Base-by-base conservation (phyloP, 2,888 invertebrate species). In the Ethmia dodecea region DNA sequence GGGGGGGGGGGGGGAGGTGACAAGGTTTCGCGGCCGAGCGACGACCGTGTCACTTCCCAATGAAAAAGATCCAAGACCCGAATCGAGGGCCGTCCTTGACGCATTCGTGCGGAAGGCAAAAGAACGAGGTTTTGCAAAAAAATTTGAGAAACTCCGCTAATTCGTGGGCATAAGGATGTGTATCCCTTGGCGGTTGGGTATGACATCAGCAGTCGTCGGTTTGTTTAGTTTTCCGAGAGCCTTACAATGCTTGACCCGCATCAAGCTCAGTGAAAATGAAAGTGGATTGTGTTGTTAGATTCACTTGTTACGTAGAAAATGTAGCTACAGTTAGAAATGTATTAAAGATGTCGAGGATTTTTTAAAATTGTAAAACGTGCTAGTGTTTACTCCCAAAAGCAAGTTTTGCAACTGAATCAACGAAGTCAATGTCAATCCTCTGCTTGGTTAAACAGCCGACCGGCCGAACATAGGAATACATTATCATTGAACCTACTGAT, bases 1-100 rank as follows among this genome's bases (percentile, higher is more conserved):
- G 50, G 45, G 32, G 41, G 45, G 51, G 43, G 28, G 42, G 46
- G 52, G 47, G 54, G 44, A 46, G 62, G 67, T 55, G 68, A 68
- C 75, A 76, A 78, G 79, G 78, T 75, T 73, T 74, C 62, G 52
- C 54, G 54, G 67, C 58, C 70, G 60, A 56, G 60, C 57, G 63
- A 56, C 71, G 70, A 76, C 69, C 72, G 75, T 76, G 71, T 76
- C 76, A 78, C 74, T 81, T 81, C 80, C 78, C 74, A 72, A 69
- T 77, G 68, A 78, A 80, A 80, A 81, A 76, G 69, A 69, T 12
- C 14, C 28, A 13, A 36, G 67, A 63, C 58, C 26, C 26, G 57
- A 65, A 31, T 10, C 24, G 14, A 61, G 60, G 59, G 55, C 46
- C 68, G 78, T 78, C 80, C 83, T 81, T 80, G 74, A 70, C 54